A percentile compares a stretch with the other conserved stretches of the same genome.
These are phyloP conservation scores for Plusia festucae DNA, from an alignment of 2,888 invertebrate genomes.

Conservation along the genomic window DNA sequence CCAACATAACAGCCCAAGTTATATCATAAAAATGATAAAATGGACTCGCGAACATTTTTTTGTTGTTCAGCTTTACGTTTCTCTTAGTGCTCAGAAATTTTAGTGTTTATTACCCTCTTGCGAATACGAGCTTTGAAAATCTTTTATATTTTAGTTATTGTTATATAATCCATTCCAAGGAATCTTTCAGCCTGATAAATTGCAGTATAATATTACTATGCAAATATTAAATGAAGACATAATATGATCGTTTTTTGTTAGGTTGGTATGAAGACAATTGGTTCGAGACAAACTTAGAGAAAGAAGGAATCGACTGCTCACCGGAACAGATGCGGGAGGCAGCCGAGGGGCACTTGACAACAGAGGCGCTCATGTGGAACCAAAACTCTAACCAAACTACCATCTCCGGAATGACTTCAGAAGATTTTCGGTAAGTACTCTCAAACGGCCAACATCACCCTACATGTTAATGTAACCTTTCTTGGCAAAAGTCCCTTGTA, in stretches of 20 bases:
- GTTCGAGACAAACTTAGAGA: conserved; percentile 96
- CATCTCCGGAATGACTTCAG: conserved; percentile 98
- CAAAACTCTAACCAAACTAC: conserved; percentile 97
- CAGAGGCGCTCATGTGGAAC: conserved; percentile 99
- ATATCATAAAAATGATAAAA: not conserved
- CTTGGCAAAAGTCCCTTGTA: conserved; percentile 5
- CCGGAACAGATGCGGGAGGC: conserved; percentile 97
- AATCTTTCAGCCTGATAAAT: not conserved
- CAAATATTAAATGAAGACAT: too few relatives aligned
- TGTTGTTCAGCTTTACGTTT: not conserved
- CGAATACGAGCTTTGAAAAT: not conserved
- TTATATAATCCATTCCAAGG: not conserved
- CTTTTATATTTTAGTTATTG: not conserved
- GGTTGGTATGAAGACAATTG: conserved; percentile 99
- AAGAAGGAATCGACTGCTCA: conserved; percentile 97
- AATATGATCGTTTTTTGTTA: conserved; percentile 76
- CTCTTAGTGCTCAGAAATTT: conserved; percentile 4
- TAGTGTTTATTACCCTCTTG: conserved; percentile 1
- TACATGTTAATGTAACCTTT: not conserved
- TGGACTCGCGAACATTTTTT: conserved; percentile 5
- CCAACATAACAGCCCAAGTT: not conserved
- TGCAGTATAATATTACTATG: not conserved
- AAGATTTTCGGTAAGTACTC: conserved; percentile 92
- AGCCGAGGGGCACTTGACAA: conserved; percentile 99
- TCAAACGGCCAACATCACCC: not conserved